Evolutionary conservation across 2,888 invertebrate genomes (phyloP), one percentile per base, ranked within the genome.

Genomic region (Agrenia bidenticulata): DNA sequence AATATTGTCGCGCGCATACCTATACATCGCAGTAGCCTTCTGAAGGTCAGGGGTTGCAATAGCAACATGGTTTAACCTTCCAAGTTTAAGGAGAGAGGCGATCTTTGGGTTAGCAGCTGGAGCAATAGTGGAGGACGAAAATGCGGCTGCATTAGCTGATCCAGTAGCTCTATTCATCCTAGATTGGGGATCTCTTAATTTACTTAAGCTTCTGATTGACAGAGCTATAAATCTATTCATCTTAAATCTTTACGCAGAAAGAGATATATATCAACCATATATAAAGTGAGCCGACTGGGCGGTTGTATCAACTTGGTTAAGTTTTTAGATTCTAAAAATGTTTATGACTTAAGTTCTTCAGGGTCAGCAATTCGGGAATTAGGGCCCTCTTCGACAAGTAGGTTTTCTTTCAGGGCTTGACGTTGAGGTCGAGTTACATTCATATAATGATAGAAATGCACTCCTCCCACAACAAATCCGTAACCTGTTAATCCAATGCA

Each of bases 61-160:
- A 26, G 85, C 85, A 17, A 86, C 82, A 78, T 85, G 85, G 77
- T 85, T 85, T 13, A 86, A 78, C 71, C 80, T 80, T 9, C 85
- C 84, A 42, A 85, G 75, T 60, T 81, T 80, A 77, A 80, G 78
- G 0, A 57, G 24, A 9, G 17, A n/a, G 11, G 39, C 21, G 9
- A 51, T 1, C 7, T 27, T 19, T n/a, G 61, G 50, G 37, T 61
- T 51, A 37, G 37, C 11, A n/a, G 4, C 17, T 37, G 21, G 11
- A 19, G 61, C 49, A 2, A 17, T 17, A n/a, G 17, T 27, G 2
- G 59, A 7, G n/a, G n/a, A n/a, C n/a, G n/a, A n/a, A n/a, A n/a
- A n/a, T n/a, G n/a, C n/a, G n/a, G n/a, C n/a, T n/a, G n/a, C n/a
- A n/a, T n/a, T n/a, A n/a, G n/a, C n/a, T n/a, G n/a, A n/a, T n/a